phyloP scores from a whole-genome alignment of 2,888 invertebrate species.

The Lycaena phlaeas region DNA sequence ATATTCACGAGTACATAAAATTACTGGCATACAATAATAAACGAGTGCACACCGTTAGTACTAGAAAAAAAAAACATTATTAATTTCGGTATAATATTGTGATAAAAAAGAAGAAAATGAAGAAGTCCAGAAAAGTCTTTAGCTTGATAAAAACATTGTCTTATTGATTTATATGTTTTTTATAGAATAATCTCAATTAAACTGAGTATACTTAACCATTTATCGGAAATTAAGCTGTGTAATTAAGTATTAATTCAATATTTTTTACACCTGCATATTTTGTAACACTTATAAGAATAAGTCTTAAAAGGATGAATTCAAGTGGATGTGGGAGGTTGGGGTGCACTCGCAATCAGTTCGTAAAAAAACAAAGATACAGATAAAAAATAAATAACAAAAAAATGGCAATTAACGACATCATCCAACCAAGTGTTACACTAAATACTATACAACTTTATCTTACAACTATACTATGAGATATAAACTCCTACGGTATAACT shows the following conservation, averaged over 20 bases:
- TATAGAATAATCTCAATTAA: too few species aligned
- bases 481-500: conserved; percentile 47
- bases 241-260: too few species aligned
- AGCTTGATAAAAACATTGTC: too few species aligned
- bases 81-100: background rate
- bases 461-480: conserved; percentile 35
- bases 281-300: too few species aligned
- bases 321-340: too few species aligned
- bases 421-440: conserved; percentile 24
- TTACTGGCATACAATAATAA: conserved; percentile 62
- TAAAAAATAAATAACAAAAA: conserved; percentile 70
- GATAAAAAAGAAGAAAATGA: background rate
- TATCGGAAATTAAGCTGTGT: too few species aligned
- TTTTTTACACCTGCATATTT: too few species aligned
- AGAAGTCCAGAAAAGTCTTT: too few species aligned
- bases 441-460: conserved; percentile 40
- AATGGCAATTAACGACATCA: conserved; percentile 46
- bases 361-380: conserved; percentile 48
- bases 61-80: conserved; percentile 12
- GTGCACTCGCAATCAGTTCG: conserved; percentile 25
- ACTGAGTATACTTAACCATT: too few species aligned
- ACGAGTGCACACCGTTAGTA: conserved; percentile 22
- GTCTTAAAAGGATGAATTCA: too few species aligned
- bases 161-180: too few species aligned
- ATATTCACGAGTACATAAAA: conserved; percentile 38